A percentile compares a stretch with the other conserved stretches of the same genome.
Evolutionary conservation across 2,113 vertebrate species (phyloP).

Genomic region (Cyprinodon brontotheroides): DNA sequence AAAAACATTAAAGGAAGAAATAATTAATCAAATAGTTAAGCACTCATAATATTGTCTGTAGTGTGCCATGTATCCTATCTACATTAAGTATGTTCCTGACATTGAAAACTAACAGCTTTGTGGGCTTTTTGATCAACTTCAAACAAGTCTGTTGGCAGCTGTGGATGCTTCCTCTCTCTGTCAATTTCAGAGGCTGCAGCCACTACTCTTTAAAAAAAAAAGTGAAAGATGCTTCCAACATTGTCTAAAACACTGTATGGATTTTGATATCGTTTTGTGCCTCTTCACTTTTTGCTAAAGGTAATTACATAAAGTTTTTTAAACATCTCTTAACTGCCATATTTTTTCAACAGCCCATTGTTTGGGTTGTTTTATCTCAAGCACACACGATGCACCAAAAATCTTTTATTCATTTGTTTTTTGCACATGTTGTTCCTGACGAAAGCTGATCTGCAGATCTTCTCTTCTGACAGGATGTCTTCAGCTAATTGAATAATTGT

Average conservation of each 20-base stretch:
- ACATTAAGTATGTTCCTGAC: not conserved
- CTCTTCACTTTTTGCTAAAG: not conserved
- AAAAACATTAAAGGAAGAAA: too few species aligned
- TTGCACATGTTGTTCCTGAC: not conserved
- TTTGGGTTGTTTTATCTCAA: too few species aligned
- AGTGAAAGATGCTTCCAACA: not conserved
- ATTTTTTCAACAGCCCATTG: not conserved
- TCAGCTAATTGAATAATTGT: not conserved
- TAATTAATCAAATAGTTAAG: not conserved
- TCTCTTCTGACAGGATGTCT: not conserved
- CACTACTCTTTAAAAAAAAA: not conserved
- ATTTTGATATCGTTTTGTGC: not conserved
- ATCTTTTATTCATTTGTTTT: too few species aligned
- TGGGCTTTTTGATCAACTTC: not conserved
- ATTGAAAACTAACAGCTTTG: not conserved
- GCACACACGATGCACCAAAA: too few species aligned
- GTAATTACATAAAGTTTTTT: not conserved
- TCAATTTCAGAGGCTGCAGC: not conserved
- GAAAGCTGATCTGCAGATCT: not conserved
- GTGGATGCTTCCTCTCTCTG: not conserved
- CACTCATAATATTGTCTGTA: not conserved
- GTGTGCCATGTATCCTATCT: not conserved
- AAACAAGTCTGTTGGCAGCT: not conserved
- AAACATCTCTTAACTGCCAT: not conserved
- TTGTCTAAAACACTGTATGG: not conserved